Conservation (phyloP, 2,113 vertebrate genomes). For the Choloepus hoffmanni region DNA sequence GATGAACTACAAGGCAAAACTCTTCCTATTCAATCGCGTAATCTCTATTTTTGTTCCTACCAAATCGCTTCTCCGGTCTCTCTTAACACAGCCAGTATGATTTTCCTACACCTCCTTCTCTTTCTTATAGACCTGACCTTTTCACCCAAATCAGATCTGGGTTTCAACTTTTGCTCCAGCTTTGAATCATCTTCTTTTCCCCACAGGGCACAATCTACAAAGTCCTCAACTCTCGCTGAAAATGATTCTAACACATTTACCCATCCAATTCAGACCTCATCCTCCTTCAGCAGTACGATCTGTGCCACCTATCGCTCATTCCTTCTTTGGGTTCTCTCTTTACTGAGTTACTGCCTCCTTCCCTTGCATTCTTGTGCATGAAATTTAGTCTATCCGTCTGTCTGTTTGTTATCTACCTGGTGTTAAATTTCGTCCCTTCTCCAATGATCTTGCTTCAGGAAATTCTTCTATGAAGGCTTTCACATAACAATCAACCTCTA, state of each 20-base stretch:
- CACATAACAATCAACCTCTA: constrained; percentile 21
- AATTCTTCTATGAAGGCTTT: constrained; percentile 50
- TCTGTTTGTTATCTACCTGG: background rate
- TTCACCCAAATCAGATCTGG: constrained; percentile 55
- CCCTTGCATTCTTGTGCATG: background rate
- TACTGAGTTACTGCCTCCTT: background rate
- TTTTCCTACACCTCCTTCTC: background rate
- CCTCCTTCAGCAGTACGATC: background rate
- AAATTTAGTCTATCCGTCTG: background rate
- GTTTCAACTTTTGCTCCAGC: constrained; percentile 63
- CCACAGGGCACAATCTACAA: constrained; percentile 53
- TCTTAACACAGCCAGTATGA: constrained; percentile 48
- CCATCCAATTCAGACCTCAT: background rate
- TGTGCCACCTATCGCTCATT: background rate
- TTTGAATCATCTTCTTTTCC: constrained; percentile 50
- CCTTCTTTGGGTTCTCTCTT: background rate
- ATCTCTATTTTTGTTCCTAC: constrained; percentile 53
- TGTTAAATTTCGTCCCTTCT: constrained; percentile 23
- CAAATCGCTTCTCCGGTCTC: constrained; percentile 52
- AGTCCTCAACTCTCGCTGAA: constrained; percentile 33
- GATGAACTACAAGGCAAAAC: constrained; percentile 11
- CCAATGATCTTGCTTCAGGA: constrained; percentile 5
- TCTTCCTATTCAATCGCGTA: background rate
- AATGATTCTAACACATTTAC: constrained; percentile 41
- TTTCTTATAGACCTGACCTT: constrained; percentile 58